These are phyloP conservation scores for Gymnoscopelus microlampas DNA, from an alignment of 2,797 vertebrate genomes.

Conservation along the genomic window DNA sequence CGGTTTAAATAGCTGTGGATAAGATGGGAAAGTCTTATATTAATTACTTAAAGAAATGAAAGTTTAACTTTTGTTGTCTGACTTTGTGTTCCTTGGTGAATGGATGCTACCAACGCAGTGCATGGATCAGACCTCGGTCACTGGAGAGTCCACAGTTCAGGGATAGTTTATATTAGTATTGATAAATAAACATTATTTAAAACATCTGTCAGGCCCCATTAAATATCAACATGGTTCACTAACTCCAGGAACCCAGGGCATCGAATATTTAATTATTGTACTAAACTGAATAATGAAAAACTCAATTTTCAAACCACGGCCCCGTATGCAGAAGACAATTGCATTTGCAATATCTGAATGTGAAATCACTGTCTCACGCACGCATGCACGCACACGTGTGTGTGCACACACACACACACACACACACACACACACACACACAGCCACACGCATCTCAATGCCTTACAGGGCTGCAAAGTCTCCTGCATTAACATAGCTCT, in stretches of 20 bases:
- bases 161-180: conserved; percentile 74
- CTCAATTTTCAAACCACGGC: conserved; percentile 79
- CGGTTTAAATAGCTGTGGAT: too few species aligned
- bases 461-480: conserved; percentile 67
- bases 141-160: conserved; percentile 67
- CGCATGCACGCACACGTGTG: too few species aligned
- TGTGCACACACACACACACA: too few species aligned
- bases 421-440: too few species aligned
- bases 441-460: conserved; percentile 62
- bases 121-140: conserved; percentile 51
- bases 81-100: conserved; percentile 1
- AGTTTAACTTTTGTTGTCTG: conserved; percentile 3
- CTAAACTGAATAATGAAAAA: conserved; percentile 86
- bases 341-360: conserved; percentile 83
- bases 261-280: conserved; percentile 85
- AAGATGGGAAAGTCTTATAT: too few species aligned
- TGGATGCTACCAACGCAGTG: conserved; percentile 35
- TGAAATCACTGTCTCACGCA: conserved; percentile 63
- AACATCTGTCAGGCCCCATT: conserved; percentile 85
- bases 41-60: background rate
- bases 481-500: conserved; percentile 69
- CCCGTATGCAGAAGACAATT: conserved; percentile 78
- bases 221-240: conserved; percentile 81
- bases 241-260: conserved; percentile 80
- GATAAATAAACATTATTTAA: conserved; percentile 89